Base-by-base conservation (phyloP, 2,797 vertebrate species). In the Gila robusta region DNA sequence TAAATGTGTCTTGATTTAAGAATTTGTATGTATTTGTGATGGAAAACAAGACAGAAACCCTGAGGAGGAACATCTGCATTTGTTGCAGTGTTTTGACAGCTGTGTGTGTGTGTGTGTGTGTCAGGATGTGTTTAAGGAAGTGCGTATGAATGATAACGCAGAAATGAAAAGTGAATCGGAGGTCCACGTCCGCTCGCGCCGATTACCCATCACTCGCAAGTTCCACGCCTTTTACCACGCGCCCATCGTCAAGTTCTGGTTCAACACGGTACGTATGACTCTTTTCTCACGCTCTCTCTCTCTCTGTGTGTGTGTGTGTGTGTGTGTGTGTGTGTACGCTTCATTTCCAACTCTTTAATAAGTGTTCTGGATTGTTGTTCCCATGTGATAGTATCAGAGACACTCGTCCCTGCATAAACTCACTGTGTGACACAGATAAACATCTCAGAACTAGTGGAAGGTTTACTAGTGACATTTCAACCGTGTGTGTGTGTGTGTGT, bases 171-270 rank as follows among this genome's bases (percentile, higher is more conserved):
- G 90, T 87, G 98, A 99, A 89, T 95, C 96, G 84, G 97, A 98
- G 84, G 96, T 96, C 21, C 95, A 96, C 35, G 86, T 96, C 90
- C 98, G 97, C 71, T 96, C 97, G 56, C 96, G 98, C 87, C 96
- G 96, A 37, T 96, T 99, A 90, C 98, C 98, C 67, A 95, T 99
- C 88, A 98, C 97, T 66, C 96, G 97, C 89, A 99, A 99, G 87
- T 97, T 99, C 90, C 97, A 99, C 80, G 97, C 98, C 37, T 99
- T 99, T 93, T 99, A 98, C 95, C 98, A 98, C 81, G 98, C 98
- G 79, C 98, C 98, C 56, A 99, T 99, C 87, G 98, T 99, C 92
- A 99, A 99, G 93, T 99, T 99, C 94, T 99, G 98, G 98, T 97
- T 97, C 93, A 99, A 99, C 91, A 99, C 98, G 91, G 98, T 99